phyloP scores from a whole-genome alignment of 2,113 vertebrate species.

The Sinocyclocheilus maitianheensis region DNA sequence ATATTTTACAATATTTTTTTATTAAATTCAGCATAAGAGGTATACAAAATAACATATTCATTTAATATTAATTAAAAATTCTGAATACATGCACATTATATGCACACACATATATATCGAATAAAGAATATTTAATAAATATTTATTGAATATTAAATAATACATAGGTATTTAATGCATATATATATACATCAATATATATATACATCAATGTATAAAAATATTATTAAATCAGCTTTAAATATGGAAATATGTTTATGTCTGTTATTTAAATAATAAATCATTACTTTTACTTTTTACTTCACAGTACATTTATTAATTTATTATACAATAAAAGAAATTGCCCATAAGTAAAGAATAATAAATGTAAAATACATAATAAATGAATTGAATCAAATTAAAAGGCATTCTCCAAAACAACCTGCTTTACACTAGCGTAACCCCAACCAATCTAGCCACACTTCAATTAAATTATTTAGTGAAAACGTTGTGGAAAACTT shows the following conservation, averaged over 20 bases:
- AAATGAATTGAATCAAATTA: background rate
- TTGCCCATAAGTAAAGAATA: background rate
- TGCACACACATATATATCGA: too few relatives aligned
- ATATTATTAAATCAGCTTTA: background rate
- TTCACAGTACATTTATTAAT: too few relatives aligned
- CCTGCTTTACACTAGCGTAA: background rate
- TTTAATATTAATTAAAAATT: background rate
- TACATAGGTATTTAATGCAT: background rate
- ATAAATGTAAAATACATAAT: background rate
- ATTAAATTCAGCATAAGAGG: too few relatives aligned
- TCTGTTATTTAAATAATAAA: too few relatives aligned
- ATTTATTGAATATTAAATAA: too few relatives aligned
- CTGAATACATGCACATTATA: background rate
- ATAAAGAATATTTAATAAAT: too few relatives aligned
- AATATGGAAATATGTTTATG: too few relatives aligned
- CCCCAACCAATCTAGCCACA: background rate
- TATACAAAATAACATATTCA: too few relatives aligned
- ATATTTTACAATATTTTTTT: too few relatives aligned
- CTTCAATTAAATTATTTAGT: background rate
- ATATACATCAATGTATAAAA: background rate
- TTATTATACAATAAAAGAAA: too few relatives aligned
- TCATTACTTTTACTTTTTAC: too few relatives aligned
- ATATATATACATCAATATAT: background rate
- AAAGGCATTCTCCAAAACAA: background rate
- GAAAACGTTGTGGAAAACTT: background rate